phyloP scores from a whole-genome alignment of 1,140 invertebrate genomes.

The Scylla paramamosain region DNA sequence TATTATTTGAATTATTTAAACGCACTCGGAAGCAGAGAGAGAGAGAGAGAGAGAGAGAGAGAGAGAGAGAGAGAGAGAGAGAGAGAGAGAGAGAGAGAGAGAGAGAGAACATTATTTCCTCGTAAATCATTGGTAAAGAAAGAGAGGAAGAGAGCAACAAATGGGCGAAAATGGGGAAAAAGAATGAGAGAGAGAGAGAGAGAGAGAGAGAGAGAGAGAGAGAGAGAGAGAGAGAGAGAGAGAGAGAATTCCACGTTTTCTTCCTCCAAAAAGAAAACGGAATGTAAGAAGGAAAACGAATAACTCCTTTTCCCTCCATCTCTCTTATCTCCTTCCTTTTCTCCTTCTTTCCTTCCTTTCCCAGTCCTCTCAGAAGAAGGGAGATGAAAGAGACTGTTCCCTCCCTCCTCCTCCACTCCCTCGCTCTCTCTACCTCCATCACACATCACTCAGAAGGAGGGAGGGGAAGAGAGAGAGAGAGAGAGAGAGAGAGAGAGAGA shows the following conservation, averaged over 20 bases:
- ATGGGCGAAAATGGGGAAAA: no score
- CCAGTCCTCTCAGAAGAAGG: not conserved
- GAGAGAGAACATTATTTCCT: not conserved
- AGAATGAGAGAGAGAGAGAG: no score
- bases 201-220: not conserved
- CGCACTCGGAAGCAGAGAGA: no score
- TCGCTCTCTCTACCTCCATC: no score
- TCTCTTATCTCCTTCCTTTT: constrained; percentile 10
- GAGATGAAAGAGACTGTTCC: not conserved
- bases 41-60: no score
- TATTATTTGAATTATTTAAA: no score
- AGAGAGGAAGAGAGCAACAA: no score
- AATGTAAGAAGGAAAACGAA: not conserved
- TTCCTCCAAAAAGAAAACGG: not conserved
- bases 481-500: no score
- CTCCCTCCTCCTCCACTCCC: not conserved
- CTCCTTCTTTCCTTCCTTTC: not conserved
- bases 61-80: no score
- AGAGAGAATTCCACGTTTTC: not conserved
- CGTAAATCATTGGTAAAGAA: not conserved
- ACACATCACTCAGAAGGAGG: no score
- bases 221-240: not conserved
- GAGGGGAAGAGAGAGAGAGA: no score
- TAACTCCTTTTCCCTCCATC: not conserved
- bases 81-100: not conserved